Percentiles rank a stretch among this genome's conserved stretches.
These are phyloP conservation scores for Actias luna DNA, from an alignment of 2,888 invertebrate genomes.

Conservation along the genomic window DNA sequence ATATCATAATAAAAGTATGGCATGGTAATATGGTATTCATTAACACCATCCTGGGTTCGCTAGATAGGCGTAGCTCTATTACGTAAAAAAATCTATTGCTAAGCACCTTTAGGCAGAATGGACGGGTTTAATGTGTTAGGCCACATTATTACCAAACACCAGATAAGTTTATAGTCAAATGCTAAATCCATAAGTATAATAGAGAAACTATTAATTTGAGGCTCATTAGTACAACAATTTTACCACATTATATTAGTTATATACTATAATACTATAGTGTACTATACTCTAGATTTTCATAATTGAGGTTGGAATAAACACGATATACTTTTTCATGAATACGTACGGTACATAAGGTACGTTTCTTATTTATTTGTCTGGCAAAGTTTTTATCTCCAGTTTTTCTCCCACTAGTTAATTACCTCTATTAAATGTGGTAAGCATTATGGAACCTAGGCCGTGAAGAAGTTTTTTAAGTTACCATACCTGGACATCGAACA, in stretches of 20 bases:
- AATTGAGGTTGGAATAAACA: too few relatives aligned
- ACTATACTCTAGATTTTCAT: too few relatives aligned
- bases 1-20: too few relatives aligned
- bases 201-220: background rate
- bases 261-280: too few relatives aligned
- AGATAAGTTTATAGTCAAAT: background rate
- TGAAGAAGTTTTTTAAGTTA: conserved; percentile 13
- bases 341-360: too few relatives aligned
- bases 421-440: background rate
- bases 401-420: background rate
- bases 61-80: too few relatives aligned
- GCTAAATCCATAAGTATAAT: too few relatives aligned
- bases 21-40: background rate
- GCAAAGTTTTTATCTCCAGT: too few relatives aligned
- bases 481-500: conserved; percentile 65
- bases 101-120: background rate
- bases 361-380: background rate
- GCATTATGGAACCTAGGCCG: background rate
- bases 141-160: background rate
- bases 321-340: too few relatives aligned
- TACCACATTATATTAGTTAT: too few relatives aligned
- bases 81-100: background rate
- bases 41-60: background rate
- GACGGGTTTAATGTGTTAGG: background rate
- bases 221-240: too few relatives aligned